Evolutionary conservation across 2,888 invertebrate species (phyloP).

Genomic region (Synanthedon andrenaeformis): DNA sequence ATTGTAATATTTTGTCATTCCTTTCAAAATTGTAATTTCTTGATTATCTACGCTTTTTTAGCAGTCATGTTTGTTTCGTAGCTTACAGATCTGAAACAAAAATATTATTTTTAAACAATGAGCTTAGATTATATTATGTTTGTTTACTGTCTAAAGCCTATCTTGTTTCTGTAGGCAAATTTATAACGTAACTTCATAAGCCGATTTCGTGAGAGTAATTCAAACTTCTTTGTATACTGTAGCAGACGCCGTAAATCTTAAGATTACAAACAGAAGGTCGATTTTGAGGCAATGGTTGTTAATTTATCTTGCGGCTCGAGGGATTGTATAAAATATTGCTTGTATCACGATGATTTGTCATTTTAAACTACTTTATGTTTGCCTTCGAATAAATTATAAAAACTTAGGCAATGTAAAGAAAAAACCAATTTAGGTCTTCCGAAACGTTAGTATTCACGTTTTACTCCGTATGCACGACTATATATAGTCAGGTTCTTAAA

Average conservation of each 20-base stretch:
- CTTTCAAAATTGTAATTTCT: not conserved
- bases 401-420: too few species aligned
- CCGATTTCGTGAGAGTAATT: conserved; percentile 23
- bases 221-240: conserved; percentile 27
- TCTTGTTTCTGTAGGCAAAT: conserved; percentile 10
- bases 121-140: not conserved
- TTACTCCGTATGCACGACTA: too few species aligned
- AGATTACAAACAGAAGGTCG: conserved; percentile 10
- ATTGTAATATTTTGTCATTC: conserved; percentile 37
- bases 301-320: conserved; percentile 8
- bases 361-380: not conserved
- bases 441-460: too few species aligned
- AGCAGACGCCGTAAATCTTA: conserved; percentile 21
- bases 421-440: too few species aligned
- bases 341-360: not conserved
- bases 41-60: not conserved
- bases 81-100: not conserved
- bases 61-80: not conserved
- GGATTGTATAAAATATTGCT: conserved; percentile 8
- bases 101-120: not conserved
- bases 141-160: not conserved
- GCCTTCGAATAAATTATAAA: not conserved
- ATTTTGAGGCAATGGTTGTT: conserved; percentile 5
- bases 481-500: not conserved
- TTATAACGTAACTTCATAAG: conserved; percentile 21